Percentiles rank a stretch among this genome's conserved stretches.
Conservation (phyloP, 2,888 invertebrate species). For the Aspidiotus rigidus region DNA sequence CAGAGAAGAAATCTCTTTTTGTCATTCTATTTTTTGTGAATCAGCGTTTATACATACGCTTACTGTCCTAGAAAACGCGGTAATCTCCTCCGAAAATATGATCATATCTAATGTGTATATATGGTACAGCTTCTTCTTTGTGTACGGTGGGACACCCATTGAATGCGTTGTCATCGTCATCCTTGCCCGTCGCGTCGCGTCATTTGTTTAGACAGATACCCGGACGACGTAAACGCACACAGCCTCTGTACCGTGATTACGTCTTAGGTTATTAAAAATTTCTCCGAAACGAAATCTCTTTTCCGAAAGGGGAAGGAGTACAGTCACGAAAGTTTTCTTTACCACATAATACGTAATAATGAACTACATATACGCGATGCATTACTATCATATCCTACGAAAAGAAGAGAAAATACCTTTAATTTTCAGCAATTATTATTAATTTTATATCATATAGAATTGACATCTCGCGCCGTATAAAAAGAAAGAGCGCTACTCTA, state of each 20-base stretch:
- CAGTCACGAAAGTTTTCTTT: not conserved
- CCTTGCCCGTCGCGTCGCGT: too few relatives aligned
- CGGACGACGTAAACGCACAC: not conserved
- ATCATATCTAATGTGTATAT: too few relatives aligned
- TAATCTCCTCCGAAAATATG: not conserved
- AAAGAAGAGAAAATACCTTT: not conserved
- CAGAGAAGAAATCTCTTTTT: not conserved
- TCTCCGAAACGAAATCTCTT: not conserved
- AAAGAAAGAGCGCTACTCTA: not conserved
- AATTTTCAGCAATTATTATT: conserved; percentile 3
- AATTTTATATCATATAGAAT: not conserved
- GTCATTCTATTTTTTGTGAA: not conserved
- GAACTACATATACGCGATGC: not conserved
- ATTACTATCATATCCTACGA: not conserved
- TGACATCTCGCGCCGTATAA: not conserved
- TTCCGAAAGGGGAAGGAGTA: not conserved
- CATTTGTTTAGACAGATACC: too few relatives aligned
- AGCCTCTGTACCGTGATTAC: not conserved
- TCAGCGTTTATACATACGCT: not conserved
- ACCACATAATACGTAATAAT: not conserved
- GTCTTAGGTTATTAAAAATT: not conserved
- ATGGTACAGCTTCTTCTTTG: too few relatives aligned
- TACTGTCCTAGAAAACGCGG: not conserved
- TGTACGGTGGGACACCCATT: too few relatives aligned
- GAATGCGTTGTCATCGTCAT: too few relatives aligned